phyloP scores from a whole-genome alignment of 2,113 vertebrate species.

The Antechinus flavipes region DNA sequence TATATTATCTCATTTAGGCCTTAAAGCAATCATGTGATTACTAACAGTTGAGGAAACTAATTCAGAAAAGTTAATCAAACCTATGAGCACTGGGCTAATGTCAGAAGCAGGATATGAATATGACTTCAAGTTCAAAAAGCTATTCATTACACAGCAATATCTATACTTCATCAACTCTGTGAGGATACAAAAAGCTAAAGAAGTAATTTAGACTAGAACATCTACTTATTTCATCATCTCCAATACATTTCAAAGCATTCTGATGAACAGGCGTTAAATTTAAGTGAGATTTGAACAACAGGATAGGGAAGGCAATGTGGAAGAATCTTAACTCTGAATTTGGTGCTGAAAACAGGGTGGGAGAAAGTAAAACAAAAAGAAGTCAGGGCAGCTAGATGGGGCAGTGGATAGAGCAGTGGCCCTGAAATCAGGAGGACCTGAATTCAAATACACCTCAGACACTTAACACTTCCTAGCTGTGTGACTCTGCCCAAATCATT shows the following conservation, averaged over 20 bases:
- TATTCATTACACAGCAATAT: background rate
- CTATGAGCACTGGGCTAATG: background rate
- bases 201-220: background rate
- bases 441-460: too few relatives aligned
- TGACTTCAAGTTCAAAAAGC: background rate
- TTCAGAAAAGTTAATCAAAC: background rate
- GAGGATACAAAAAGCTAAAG: background rate
- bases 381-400: too few relatives aligned
- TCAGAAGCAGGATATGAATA: background rate
- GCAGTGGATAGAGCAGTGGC: too few relatives aligned
- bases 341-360: background rate
- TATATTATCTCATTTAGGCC: background rate
- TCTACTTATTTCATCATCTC: background rate
- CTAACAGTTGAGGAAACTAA: background rate
- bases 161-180: background rate
- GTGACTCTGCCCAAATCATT: too few relatives aligned
- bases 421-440: too few relatives aligned
- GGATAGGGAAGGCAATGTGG: background rate
- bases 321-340: background rate
- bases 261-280: background rate
- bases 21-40: background rate
- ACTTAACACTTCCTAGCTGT: too few relatives aligned
- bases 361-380: background rate
- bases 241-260: background rate
- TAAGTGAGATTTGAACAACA: background rate